phyloP scores from a whole-genome alignment of 2,888 invertebrate species.

The Eupithecia pulchellata region DNA sequence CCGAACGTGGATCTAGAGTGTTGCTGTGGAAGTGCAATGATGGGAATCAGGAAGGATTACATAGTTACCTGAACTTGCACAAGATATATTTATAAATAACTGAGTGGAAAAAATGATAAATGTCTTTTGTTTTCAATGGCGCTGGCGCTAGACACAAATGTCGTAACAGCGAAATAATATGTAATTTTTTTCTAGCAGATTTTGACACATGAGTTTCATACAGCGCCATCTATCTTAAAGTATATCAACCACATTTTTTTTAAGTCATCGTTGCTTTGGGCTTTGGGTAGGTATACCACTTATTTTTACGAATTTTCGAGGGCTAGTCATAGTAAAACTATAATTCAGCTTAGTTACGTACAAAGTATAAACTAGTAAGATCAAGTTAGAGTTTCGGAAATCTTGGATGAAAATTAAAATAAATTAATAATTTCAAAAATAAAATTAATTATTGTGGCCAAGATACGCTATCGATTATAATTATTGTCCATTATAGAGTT shows the following conservation, averaged over 20 bases:
- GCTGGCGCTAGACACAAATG: too few relatives aligned
- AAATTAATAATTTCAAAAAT: too few relatives aligned
- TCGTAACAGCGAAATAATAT: too few relatives aligned
- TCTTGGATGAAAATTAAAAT: background rate
- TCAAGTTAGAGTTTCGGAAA: background rate
- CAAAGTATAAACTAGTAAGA: too few relatives aligned
- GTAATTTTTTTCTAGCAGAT: too few relatives aligned
- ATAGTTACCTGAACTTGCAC: background rate
- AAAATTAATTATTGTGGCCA: background rate
- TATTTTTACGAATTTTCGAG: background rate
- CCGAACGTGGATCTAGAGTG: slow-evolving; percentile 46
- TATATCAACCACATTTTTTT: too few relatives aligned
- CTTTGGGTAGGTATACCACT: too few relatives aligned
- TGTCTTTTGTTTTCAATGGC: too few relatives aligned
- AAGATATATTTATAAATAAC: background rate
- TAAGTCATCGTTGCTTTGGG: background rate
- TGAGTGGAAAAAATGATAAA: too few relatives aligned
- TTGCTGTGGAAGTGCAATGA: slow-evolving; percentile 9
- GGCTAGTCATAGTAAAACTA: background rate
- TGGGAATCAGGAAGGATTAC: slow-evolving; percentile 4
- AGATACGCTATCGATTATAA: background rate
- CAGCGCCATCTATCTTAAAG: too few relatives aligned
- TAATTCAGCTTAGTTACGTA: background rate
- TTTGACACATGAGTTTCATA: too few relatives aligned
- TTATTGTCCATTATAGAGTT: background rate